Evolutionary conservation across 2,797 vertebrate genomes (phyloP), one percentile per base, ranked within the genome.

Genomic region (Glyptemys insculpta): DNA sequence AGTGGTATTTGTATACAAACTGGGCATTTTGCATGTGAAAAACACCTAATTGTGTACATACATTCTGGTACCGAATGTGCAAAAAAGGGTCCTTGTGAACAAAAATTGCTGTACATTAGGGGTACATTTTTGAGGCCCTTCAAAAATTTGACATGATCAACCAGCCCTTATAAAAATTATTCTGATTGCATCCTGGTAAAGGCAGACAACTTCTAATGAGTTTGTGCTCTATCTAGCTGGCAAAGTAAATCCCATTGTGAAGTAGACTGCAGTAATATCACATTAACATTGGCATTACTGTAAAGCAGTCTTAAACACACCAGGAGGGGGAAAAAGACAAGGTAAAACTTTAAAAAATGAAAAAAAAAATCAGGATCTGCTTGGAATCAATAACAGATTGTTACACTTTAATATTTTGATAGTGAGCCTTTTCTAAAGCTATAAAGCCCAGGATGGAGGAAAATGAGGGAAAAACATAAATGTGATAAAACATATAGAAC

Each of bases 391-490:
- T 91, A 74, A 86, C 91, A 79, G 78, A 87, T 81, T 83, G 12
- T 68, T 91, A 68, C 6, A 52, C 8, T 91, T 91, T 82, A 87
- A 52, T 80, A 80, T 79, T 93, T 91, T 94, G 68, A 52, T 93
- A 72, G 34, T 59, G 27, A 65, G 94, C 84, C 41, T 86, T 78
- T 53, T 93, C 79, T 90, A 91, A 93, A 95, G 52, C 54, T 44
- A 74, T 21, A 34, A 92, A 85, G 10, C 53, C 84, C 59, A 78
- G 83, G 87, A 56, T 52, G 44, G 21, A 19, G 19, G 53, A 80
- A 94, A 88, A 94, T 49, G 84, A 88, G 68, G 29, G 65, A 49
- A 74, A 95, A 96, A 81, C n/a, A 12, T 89, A 91, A 95, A 84
- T 65, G 81, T 5, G 81, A 92, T 79, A 92, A 93, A 96, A 80